Evolutionary conservation across 2,113 vertebrate species (phyloP), one percentile per base, ranked within the genome.

Genomic region (Alethe diademata): DNA sequence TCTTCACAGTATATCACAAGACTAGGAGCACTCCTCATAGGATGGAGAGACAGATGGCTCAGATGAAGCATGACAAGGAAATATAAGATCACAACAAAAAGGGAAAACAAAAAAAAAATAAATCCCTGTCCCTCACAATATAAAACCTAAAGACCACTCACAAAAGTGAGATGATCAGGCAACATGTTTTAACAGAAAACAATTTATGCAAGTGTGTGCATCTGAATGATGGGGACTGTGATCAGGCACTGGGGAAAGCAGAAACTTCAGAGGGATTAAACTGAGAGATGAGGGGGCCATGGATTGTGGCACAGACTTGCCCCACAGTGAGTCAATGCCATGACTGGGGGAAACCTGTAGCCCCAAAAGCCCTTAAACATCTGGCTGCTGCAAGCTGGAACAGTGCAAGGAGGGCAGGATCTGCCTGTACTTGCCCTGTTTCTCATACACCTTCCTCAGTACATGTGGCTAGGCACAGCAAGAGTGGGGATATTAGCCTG

Each of bases 391-490:
- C 7, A 1, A 80, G 62, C 64, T 66, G 60, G 78, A 85, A 67
- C 86, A 88, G 47, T 1, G 8, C 42, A 60, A 51, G 42, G 48
- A 50, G 35, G 20, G 35, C 80, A 71, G 72, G 43, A 88, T 38
- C 88, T 71, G 95, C 62, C 91, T 71, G 60, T 78, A 71, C 96
- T 91, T 84, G 91, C 19, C 64, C 60, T 51, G 75, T 23, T 80
- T 47, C 90, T 93, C 67, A 78, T 3, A 20, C 22, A 51, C 22
- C 42, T 69, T 70, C 35, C 54, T 64, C 12, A 48, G 17, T 54
- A 22, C 7, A 14, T 28, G 23, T 43, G 76, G 62, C 45, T 40
- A 74, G 35, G 75, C 60, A 92, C 36, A 75, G 35, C 54, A 54
- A 8, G 29, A 80, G 29, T 5, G 11, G 31, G 25, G 25, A 50